phyloP scores from a whole-genome alignment of 64 coral and sea anemone species.

The Dendrophyllia cribrosa region DNA sequence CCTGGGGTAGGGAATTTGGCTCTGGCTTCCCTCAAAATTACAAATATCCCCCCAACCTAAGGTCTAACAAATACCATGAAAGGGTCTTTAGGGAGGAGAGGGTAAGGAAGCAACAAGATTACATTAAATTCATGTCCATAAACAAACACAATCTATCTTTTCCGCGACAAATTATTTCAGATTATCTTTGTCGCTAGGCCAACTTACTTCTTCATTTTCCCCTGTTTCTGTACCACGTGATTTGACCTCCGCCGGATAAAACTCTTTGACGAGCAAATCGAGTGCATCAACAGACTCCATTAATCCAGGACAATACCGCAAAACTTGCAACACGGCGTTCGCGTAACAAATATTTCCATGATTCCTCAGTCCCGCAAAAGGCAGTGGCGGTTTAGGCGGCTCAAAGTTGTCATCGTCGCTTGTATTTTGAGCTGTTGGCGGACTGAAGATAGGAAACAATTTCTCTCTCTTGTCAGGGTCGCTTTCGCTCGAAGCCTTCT shows the following conservation, averaged over 20 bases:
- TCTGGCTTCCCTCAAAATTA: no score
- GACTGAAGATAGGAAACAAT: constrained; percentile 41
- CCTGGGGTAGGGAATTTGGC: no score
- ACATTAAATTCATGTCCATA: no score
- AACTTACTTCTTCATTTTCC: neutral
- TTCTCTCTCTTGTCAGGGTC: constrained; percentile 20
- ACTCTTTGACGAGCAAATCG: constrained; percentile 21
- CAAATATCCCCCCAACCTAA: no score
- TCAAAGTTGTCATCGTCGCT: constrained; percentile 15
- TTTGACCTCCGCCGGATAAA: neutral
- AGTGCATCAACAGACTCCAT: constrained; percentile 57
- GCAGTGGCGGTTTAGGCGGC: constrained; percentile 45
- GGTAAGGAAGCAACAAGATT: no score
- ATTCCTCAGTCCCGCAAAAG: constrained; percentile 80
- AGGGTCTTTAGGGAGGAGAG: no score
- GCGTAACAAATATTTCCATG: constrained; percentile 95
- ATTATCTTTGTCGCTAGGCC: no score
- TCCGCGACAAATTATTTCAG: no score
- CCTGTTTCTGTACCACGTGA: neutral
- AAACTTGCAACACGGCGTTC: constrained; percentile 96
- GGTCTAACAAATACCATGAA: no score
- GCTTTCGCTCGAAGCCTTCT: constrained; percentile 18
- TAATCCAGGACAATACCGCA: constrained; percentile 90
- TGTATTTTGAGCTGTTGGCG: constrained; percentile 4
- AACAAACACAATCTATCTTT: no score